Percentiles rank a stretch among this genome's conserved stretches.
Conservation (phyloP, 1,140 invertebrate species). For the Drosophila prosaltans region DNA sequence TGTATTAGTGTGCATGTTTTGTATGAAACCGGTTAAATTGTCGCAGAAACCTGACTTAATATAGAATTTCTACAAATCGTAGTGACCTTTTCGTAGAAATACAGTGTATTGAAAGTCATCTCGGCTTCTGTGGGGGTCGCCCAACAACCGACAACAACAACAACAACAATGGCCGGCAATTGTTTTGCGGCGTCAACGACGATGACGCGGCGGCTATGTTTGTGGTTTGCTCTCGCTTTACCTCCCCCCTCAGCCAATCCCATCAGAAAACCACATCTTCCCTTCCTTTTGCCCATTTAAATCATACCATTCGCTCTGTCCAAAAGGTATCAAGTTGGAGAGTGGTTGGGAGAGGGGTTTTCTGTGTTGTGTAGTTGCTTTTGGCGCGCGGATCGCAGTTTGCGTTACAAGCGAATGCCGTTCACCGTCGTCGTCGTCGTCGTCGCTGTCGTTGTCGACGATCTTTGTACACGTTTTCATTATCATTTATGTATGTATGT, state of each 20-base stretch:
- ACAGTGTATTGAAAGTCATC: conserved; percentile 12
- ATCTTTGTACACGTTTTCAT: conserved; percentile 66
- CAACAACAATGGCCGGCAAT: conserved; percentile 74
- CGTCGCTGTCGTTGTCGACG: conserved; percentile 25
- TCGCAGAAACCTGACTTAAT: conserved; percentile 11
- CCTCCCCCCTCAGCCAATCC: neutral
- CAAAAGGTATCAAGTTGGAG: conserved; percentile 28
- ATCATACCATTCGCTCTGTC: neutral
- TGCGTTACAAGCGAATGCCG: conserved; percentile 72
- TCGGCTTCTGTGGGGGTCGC: conserved; percentile 38
- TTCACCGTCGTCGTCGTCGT: conserved; percentile 11
- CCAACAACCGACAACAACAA: conserved; percentile 58
- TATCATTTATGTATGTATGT: conserved; percentile 55
- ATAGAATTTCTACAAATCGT: neutral
- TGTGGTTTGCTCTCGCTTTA: conserved; percentile 55
- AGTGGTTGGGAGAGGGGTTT: conserved; percentile 11
- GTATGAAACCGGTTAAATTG: conserved; percentile 5
- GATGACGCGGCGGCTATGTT: conserved; percentile 73
- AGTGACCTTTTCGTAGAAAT: conserved; percentile 6
- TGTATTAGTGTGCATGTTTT: too few species aligned
- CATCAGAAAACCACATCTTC: neutral
- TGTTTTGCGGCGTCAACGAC: conserved; percentile 56
- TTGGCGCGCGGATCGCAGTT: conserved; percentile 60
- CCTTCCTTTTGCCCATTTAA: neutral
- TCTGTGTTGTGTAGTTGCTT: conserved; percentile 37